Evolutionary conservation across 1,140 invertebrate species (phyloP).

Genomic region (Aphelenchoides avenae): DNA sequence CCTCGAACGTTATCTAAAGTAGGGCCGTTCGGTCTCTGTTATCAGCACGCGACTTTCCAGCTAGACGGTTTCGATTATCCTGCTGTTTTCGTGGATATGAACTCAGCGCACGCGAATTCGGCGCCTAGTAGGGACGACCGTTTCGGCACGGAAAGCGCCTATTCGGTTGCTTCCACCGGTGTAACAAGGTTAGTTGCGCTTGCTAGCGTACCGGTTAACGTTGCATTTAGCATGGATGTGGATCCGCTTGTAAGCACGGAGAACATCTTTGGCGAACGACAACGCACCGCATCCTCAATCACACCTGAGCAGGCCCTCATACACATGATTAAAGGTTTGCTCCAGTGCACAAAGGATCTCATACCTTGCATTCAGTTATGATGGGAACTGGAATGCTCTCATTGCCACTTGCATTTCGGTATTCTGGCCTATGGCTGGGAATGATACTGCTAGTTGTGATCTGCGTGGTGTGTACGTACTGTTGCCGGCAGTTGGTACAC

Average conservation of each 20-base stretch:
- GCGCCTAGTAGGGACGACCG: no score
- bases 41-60: no score
- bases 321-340: constrained; percentile 48
- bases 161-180: constrained; percentile 19
- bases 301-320: constrained; percentile 52
- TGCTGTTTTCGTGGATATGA: no score
- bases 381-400: constrained; percentile 56
- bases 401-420: constrained; percentile 54
- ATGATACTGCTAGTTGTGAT: constrained; percentile 50
- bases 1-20: no score
- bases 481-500: constrained; percentile 49
- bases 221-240: constrained; percentile 24
- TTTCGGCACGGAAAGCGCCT: constrained; percentile 24
- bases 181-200: constrained; percentile 9
- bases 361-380: constrained; percentile 36
- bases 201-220: neutral
- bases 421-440: constrained; percentile 55
- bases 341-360: neutral
- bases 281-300: constrained; percentile 25
- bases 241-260: constrained; percentile 30
- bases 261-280: constrained; percentile 39
- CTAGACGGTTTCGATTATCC: no score
- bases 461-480: constrained; percentile 52
- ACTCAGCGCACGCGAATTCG: no score
- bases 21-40: no score